phyloP scores from a whole-genome alignment of 2,113 vertebrate species.

The Bujurquina vittata region DNA sequence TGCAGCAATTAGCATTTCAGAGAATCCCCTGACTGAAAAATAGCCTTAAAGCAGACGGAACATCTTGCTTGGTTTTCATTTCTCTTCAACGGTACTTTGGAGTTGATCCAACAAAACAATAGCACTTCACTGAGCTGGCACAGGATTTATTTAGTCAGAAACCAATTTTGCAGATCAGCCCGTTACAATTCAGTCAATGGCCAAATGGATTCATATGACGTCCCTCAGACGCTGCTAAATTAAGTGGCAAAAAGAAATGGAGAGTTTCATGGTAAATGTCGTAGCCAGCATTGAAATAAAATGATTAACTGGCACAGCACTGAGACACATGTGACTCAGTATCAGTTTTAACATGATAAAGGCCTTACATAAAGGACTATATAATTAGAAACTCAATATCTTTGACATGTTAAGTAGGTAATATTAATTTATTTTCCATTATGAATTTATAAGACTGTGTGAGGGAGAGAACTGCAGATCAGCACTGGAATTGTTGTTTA shows the following conservation, averaged over 20 bases:
- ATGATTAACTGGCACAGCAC: slow-evolving; percentile 24
- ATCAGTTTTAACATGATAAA: slow-evolving; percentile 31
- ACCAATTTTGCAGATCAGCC: slow-evolving; percentile 61
- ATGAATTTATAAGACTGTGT: slow-evolving; percentile 26
- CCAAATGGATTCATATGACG: slow-evolving; percentile 39
- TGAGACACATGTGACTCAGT: neutral
- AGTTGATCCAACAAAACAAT: slow-evolving; percentile 61
- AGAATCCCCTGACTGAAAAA: slow-evolving; percentile 64
- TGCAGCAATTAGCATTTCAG: slow-evolving; percentile 74
- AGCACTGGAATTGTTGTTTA: slow-evolving; percentile 31
- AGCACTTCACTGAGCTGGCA: slow-evolving; percentile 53
- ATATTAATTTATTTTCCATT: slow-evolving; percentile 32
- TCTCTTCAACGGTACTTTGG: slow-evolving; percentile 50
- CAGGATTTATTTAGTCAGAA: slow-evolving; percentile 58
- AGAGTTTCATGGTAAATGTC: slow-evolving; percentile 26
- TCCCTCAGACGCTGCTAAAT: slow-evolving; percentile 47
- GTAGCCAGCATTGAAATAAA: neutral
- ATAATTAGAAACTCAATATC: slow-evolving; percentile 32
- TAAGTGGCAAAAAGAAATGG: slow-evolving; percentile 31
- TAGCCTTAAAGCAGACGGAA: slow-evolving; percentile 67
- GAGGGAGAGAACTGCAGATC: slow-evolving; percentile 31
- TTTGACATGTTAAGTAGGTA: slow-evolving; percentile 42
- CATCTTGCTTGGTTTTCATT: slow-evolving; percentile 69
- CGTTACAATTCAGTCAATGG: slow-evolving; percentile 50
- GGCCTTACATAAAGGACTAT: slow-evolving; percentile 1